phyloP scores from a whole-genome alignment of 23 tunicate genomes.

The Halocynthia roretzi region DNA sequence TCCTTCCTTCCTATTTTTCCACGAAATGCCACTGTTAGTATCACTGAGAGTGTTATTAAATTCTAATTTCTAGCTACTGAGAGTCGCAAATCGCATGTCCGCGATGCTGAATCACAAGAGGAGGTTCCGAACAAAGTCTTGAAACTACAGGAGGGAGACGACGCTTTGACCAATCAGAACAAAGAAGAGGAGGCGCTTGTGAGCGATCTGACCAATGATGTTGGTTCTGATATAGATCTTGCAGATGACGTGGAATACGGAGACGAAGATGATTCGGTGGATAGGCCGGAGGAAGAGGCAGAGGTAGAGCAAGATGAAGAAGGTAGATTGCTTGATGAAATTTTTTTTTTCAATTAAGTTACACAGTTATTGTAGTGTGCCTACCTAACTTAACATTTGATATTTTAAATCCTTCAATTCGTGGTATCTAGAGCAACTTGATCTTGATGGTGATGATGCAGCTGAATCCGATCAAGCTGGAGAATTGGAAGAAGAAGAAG shows the following conservation, averaged over 20 bases:
- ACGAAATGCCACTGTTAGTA: too few relatives aligned
- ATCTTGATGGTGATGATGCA: conserved; percentile 21
- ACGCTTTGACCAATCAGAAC: background rate
- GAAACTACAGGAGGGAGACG: conserved; percentile 7
- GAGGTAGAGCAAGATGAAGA: conserved; percentile 39
- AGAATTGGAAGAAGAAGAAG: conserved; percentile 24
- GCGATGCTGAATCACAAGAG: conserved; percentile 10
- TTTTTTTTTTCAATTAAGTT: background rate
- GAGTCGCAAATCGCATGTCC: conserved; percentile 6
- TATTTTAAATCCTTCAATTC: background rate
- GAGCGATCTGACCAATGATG: background rate
- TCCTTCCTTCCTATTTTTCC: too few relatives aligned
- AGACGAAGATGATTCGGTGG: conserved; percentile 24
- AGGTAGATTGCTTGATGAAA: background rate
- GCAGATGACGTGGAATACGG: conserved; percentile 13
- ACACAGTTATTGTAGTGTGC: background rate
- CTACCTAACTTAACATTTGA: background rate
- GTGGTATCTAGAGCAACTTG: conserved; percentile 5
- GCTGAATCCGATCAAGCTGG: conserved; percentile 17
- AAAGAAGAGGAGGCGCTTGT: background rate
- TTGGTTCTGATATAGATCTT: conserved; percentile 18
- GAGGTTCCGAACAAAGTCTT: conserved; percentile 1
- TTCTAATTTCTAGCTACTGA: background rate
- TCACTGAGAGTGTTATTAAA: too few relatives aligned
- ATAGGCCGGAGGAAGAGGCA: conserved; percentile 23